These are phyloP conservation scores for Melanotaenia nigrans DNA, from an alignment of 2,797 vertebrate genomes.

Conservation along the genomic window DNA sequence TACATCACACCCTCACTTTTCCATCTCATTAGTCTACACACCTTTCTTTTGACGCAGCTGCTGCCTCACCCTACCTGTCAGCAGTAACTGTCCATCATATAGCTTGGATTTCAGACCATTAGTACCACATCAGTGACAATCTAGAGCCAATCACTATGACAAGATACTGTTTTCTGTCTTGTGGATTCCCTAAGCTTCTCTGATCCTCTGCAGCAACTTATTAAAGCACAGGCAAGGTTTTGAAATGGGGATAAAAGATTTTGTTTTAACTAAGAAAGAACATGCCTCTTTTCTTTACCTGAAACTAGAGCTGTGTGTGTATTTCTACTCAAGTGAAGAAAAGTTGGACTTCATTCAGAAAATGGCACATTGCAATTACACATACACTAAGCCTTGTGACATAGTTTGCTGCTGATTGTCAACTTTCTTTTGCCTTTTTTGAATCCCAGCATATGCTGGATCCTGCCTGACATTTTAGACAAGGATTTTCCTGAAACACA, in stretches of 20 bases:
- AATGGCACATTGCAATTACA: conserved; percentile 32
- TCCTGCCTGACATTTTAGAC: conserved; percentile 15
- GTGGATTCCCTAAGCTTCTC: conserved; percentile 47
- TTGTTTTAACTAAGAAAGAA: conserved; percentile 64
- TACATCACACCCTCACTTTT: conserved; percentile 79
- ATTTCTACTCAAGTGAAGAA: conserved; percentile 60
- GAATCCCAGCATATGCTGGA: neutral
- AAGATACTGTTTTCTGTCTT: conserved; percentile 52
- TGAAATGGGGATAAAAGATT: conserved; percentile 65
- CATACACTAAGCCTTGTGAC: conserved; percentile 16
- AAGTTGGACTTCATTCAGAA: conserved; percentile 64
- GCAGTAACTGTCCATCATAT: conserved; percentile 79
- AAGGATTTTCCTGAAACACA: conserved; percentile 30
- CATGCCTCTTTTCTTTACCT: conserved; percentile 35
- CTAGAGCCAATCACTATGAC: conserved; percentile 51
- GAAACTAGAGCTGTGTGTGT: conserved; percentile 39
- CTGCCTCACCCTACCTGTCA: conserved; percentile 81
- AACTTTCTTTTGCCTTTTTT: conserved; percentile 11
- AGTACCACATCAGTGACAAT: conserved; percentile 78
- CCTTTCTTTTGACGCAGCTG: conserved; percentile 84
- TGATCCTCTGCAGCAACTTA: conserved; percentile 65
- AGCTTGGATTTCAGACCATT: conserved; percentile 78
- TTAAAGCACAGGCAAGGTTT: conserved; percentile 54
- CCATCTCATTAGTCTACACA: conserved; percentile 86
- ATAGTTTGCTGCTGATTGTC: conserved; percentile 28